Base-by-base conservation (phyloP, 1,140 invertebrate genomes). In the Leptoteleia sp. region DNA sequence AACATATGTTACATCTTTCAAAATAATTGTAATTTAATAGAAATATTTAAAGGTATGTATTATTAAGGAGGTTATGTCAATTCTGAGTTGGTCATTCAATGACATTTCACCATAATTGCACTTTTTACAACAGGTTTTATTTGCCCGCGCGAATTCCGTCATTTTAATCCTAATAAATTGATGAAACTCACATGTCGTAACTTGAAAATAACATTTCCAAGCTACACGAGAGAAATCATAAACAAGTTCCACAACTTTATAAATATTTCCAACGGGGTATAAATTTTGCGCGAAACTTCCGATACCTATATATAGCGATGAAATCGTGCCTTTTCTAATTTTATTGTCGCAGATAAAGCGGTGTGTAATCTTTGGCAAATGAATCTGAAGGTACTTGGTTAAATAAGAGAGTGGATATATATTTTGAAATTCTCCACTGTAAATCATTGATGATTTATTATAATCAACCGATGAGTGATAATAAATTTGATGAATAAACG, bases 361-460 rank as follows among this genome's bases (percentile, higher is more conserved):
- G 3, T 31, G 29, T n/a, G n/a, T 5, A 31, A 9, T 31, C 29
- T 31, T 31, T 31, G 29, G 8, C 8, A 31, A 31, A 31, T 31
- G 8, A 31, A 31, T 11, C 6, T 16, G 6, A 2, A 7, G 4
- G 12, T 37, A 15, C 42, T 9, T 48, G 13, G 15, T 52, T 35
- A 54, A 50, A 42, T 54, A 64, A 22, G 19, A 22, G 19, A 22
- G 5, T n/a, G n/a, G n/a, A n/a, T n/a, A n/a, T n/a, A n/a, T n/a
- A n/a, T n/a, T n/a, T n/a, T n/a, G n/a, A n/a, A n/a, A n/a, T n/a
- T n/a, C n/a, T n/a, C n/a, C n/a, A n/a, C n/a, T n/a, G n/a, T n/a
- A n/a, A n/a, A n/a, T n/a, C n/a, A n/a, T n/a, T 22, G 5, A 22
- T 22, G 19, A 22, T 22, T 22, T 22, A 22, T 22, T 2, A 22